Evolutionary conservation across 2,797 vertebrate species (phyloP).

Genomic region (Tympanoctomys barrerae): DNA sequence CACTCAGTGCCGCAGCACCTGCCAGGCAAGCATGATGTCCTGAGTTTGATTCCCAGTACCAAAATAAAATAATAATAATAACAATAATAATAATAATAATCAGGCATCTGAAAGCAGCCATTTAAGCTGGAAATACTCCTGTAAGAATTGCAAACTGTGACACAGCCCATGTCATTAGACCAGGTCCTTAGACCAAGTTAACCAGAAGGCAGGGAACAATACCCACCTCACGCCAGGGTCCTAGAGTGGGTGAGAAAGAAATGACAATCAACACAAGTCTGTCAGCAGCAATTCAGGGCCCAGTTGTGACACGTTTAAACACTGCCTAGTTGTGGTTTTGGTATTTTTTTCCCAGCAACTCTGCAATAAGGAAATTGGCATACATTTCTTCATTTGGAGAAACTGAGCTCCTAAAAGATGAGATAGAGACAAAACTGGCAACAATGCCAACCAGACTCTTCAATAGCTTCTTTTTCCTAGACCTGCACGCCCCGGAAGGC

Average conservation of each 20-base stretch:
- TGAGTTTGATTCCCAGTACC: too few relatives aligned
- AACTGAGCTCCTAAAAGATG: conserved; percentile 66
- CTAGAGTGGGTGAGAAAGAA: background rate
- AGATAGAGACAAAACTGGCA: conserved; percentile 50
- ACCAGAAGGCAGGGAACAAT: background rate
- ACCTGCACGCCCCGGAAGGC: background rate
- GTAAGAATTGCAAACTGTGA: background rate
- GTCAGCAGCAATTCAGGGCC: background rate
- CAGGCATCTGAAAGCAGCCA: background rate
- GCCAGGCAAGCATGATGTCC: too few relatives aligned
- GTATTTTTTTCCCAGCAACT: background rate
- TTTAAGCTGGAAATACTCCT: background rate
- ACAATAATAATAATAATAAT: background rate
- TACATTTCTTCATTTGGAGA: conserved; percentile 59
- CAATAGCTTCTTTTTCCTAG: background rate
- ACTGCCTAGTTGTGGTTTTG: background rate
- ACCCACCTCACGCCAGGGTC: background rate
- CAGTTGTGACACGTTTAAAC: background rate
- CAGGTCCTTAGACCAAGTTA: background rate
- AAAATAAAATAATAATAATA: too few relatives aligned
- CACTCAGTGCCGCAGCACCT: too few relatives aligned
- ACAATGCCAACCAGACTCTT: background rate
- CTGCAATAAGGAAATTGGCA: conserved; percentile 20
- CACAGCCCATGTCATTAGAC: background rate
- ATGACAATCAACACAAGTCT: background rate